These are phyloP conservation scores for Ochropleura plecta DNA, from an alignment of 2,888 invertebrate species.

Conservation along the genomic window DNA sequence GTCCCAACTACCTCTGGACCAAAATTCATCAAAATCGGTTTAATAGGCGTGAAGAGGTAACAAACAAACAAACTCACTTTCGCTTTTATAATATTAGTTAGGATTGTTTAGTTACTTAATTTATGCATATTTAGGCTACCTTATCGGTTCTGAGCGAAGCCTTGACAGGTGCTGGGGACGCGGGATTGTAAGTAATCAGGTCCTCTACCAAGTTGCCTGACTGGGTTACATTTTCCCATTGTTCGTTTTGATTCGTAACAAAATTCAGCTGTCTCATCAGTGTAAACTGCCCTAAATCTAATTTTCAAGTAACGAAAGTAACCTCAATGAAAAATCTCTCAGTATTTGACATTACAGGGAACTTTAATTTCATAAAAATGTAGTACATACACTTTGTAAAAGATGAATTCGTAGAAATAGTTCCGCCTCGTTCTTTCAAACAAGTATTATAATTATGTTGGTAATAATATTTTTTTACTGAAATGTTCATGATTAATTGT, in stretches of 20 bases:
- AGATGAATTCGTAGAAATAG: conserved; percentile 56
- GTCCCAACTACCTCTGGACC: no score
- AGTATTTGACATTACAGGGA: conserved; percentile 25
- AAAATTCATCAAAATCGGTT: no score
- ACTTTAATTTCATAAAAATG: conserved; percentile 37
- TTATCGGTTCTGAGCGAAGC: no score
- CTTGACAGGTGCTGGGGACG: no score
- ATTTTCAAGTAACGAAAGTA: neutral
- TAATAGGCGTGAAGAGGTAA: no score
- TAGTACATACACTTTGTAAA: conserved; percentile 28
- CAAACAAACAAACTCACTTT: no score
- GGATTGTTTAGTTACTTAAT: conserved; percentile 11
- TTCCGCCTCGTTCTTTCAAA: conserved; percentile 53
- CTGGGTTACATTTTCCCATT: neutral
- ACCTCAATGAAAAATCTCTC: conserved; percentile 14
- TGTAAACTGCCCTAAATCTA: neutral
- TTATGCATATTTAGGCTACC: neutral
- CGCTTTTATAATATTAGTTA: no score
- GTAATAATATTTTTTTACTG: conserved; percentile 57
- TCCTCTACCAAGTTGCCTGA: neutral
- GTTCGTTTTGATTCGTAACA: neutral
- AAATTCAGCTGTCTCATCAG: neutral
- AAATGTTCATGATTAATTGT: conserved; percentile 72
- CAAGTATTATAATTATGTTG: conserved; percentile 61
- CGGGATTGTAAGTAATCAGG: neutral